A percentile compares a stretch with the other conserved stretches of the same genome.
These are phyloP conservation scores for Lamellibrachia columna DNA, from an alignment of 2,888 invertebrate genomes.

Conservation along the genomic window DNA sequence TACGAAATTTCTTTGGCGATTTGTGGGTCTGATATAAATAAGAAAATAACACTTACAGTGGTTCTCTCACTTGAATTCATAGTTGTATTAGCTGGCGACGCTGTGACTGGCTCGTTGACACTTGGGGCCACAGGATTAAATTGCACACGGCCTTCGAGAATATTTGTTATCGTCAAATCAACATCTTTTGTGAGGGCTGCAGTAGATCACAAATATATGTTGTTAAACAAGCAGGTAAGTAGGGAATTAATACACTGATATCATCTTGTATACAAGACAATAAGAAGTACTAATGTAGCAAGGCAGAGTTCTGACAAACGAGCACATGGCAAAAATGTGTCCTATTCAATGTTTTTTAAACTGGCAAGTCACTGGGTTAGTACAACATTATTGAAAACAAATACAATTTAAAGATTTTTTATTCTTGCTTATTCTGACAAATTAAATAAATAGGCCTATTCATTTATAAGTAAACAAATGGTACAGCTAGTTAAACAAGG, in stretches of 20 bases:
- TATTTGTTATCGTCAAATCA: slow-evolving; percentile 82
- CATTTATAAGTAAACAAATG: too few relatives aligned
- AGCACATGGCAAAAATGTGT: too few relatives aligned
- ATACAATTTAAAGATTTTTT: too few relatives aligned
- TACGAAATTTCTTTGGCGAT: neutral
- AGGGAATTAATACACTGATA: neutral
- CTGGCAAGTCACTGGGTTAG: too few relatives aligned
- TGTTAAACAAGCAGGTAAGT: neutral
- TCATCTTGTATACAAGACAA: neutral
- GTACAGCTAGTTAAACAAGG: too few relatives aligned
- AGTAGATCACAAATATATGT: slow-evolving; percentile 39
- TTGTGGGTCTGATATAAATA: neutral
- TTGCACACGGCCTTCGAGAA: slow-evolving; percentile 79
- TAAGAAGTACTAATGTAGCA: too few relatives aligned
- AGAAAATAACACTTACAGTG: neutral
- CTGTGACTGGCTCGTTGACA: slow-evolving; percentile 8
- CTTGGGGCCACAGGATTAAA: slow-evolving; percentile 68
- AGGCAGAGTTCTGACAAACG: too few relatives aligned
- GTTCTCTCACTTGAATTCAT: neutral
- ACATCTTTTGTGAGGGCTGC: slow-evolving; percentile 79
- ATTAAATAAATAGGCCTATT: too few relatives aligned
- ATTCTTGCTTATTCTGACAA: too few relatives aligned
- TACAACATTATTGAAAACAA: too few relatives aligned
- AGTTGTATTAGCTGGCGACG: neutral
- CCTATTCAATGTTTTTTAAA: too few relatives aligned